phyloP scores from a whole-genome alignment of 37 sponge, comb jelly and placozoan genomes.

The Axinella damicornis region DNA sequence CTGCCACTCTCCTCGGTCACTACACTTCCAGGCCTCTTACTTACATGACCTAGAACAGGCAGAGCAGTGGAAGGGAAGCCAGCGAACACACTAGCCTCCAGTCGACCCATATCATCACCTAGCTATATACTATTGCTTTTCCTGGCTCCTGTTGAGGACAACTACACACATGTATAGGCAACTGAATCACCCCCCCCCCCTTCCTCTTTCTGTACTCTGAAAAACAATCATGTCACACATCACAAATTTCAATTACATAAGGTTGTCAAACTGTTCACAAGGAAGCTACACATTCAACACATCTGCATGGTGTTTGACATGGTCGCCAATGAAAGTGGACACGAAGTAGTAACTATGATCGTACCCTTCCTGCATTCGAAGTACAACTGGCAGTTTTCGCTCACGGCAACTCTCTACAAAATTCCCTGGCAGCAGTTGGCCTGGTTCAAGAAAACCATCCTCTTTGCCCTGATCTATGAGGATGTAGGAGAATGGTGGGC shows the following conservation, averaged over 20 bases:
- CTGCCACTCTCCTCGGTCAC: constrained; percentile 68
- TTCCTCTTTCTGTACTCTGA: too few relatives aligned
- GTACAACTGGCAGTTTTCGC: constrained; percentile 63
- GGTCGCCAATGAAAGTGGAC: constrained; percentile 89
- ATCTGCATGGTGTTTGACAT: constrained; percentile 89
- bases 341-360: constrained; percentile 98
- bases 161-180: too few relatives aligned
- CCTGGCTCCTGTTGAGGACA: too few relatives aligned
- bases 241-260: too few relatives aligned
- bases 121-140: too few relatives aligned
- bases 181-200: too few relatives aligned
- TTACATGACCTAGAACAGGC: constrained; percentile 41
- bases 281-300: constrained; percentile 70
- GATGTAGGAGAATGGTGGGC: constrained; percentile 77
- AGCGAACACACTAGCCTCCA: not conserved
- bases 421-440: constrained; percentile 86
- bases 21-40: constrained; percentile 33
- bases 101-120: too few relatives aligned
- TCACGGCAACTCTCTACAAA: constrained; percentile 78
- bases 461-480: constrained; percentile 92
- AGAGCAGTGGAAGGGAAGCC: constrained; percentile 19
- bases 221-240: too few relatives aligned
- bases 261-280: too few relatives aligned
- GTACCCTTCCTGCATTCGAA: constrained; percentile 93
- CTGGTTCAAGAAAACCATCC: constrained; percentile 65